A percentile compares a stretch with the other conserved stretches of the same genome.
phyloP scores from a whole-genome alignment of 2,888 invertebrate genomes.

The Drosophila prolongata region DNA sequence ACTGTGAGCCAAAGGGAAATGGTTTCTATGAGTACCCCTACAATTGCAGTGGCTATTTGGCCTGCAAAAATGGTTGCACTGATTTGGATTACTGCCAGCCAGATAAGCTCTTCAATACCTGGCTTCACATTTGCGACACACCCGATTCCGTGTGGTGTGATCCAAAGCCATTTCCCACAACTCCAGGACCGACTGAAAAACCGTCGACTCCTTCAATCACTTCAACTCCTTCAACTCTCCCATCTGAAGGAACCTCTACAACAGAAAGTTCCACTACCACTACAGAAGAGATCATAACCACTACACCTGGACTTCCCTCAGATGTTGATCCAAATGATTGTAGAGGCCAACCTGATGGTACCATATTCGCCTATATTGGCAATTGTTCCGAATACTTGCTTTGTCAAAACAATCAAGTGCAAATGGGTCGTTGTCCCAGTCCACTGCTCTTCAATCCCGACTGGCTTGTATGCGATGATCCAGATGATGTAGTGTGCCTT shows the following conservation, averaged over 20 bases:
- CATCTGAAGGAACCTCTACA: slow-evolving; percentile 2
- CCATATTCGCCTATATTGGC: slow-evolving; percentile 58
- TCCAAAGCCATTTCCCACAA: slow-evolving; percentile 48
- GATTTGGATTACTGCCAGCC: slow-evolving; percentile 56
- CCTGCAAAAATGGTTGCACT: slow-evolving; percentile 61
- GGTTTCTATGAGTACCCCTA: slow-evolving; percentile 66
- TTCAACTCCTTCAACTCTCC: slow-evolving; percentile 1
- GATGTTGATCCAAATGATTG: slow-evolving; percentile 57
- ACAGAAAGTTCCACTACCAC: slow-evolving; percentile 19
- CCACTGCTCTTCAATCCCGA: slow-evolving; percentile 63
- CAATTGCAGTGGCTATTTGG: slow-evolving; percentile 63
- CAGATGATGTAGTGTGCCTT: slow-evolving; percentile 57
- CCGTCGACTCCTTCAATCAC: slow-evolving; percentile 3
- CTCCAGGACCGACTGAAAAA: slow-evolving; percentile 9
- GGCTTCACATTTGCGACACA: slow-evolving; percentile 69
- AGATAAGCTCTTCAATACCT: slow-evolving; percentile 60
- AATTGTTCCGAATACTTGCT: slow-evolving; percentile 69
- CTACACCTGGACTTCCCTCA: slow-evolving; percentile 49
- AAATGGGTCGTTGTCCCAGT: slow-evolving; percentile 55
- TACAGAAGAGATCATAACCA: slow-evolving; percentile 31
- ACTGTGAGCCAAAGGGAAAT: slow-evolving; percentile 47
- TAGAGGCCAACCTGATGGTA: slow-evolving; percentile 38
- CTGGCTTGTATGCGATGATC: slow-evolving; percentile 63
- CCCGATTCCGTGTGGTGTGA: slow-evolving; percentile 55
- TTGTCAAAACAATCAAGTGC: slow-evolving; percentile 52